phyloP scores from a whole-genome alignment of 2,113 vertebrate species.

The Sialia sialis region DNA sequence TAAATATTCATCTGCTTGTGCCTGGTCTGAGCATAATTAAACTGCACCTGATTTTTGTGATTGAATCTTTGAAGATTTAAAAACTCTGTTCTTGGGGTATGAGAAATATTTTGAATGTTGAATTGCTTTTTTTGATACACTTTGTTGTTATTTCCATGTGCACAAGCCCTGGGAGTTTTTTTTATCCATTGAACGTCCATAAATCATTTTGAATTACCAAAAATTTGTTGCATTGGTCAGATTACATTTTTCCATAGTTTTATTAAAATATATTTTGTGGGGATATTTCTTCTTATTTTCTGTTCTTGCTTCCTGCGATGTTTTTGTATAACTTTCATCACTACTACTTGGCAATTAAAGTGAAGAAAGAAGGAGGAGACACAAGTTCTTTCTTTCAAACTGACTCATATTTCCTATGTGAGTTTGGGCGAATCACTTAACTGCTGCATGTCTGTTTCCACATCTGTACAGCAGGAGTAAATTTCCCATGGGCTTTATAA shows the following conservation, averaged over 20 bases:
- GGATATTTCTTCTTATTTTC: not conserved
- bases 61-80: not conserved
- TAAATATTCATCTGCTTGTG: not conserved
- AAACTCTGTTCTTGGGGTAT: not conserved
- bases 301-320: not conserved
- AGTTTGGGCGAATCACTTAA: not conserved
- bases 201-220: not conserved
- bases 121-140: not conserved
- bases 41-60: slow-evolving; percentile 6
- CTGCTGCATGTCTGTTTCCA: not conserved
- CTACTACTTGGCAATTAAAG: not conserved
- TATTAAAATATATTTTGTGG: not conserved
- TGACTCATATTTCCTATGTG: not conserved
- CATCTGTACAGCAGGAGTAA: not conserved
- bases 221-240: not conserved
- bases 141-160: slow-evolving; percentile 45
- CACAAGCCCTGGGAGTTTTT: not conserved
- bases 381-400: not conserved
- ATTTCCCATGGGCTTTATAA: slow-evolving; percentile 2
- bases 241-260: not conserved
- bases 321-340: not conserved
- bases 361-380: not conserved
- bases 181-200: slow-evolving; percentile 1
- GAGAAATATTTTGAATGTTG: slow-evolving; percentile 9
- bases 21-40: not conserved